A percentile compares a stretch with the other conserved stretches of the same genome.
These are phyloP conservation scores for Anoplophora glabripennis DNA, from an alignment of 1,140 invertebrate genomes.

Conservation along the genomic window DNA sequence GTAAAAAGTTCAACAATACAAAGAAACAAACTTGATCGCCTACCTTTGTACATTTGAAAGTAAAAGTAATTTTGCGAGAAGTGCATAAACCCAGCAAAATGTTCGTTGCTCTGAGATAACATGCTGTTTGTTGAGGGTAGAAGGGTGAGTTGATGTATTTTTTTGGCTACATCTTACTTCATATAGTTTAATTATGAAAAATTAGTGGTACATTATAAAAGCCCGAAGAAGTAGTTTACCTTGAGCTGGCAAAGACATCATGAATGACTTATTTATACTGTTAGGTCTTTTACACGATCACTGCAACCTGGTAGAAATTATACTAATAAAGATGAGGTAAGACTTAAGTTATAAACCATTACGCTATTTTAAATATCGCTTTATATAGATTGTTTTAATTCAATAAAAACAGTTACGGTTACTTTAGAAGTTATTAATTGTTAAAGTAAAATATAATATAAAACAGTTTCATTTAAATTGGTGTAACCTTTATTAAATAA, in stretches of 20 bases:
- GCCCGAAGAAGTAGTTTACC: slow-evolving; percentile 33
- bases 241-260: slow-evolving; percentile 36
- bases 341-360: slow-evolving; percentile 12
- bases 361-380: slow-evolving; percentile 13
- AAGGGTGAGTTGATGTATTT: slow-evolving; percentile 17
- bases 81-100: not conserved
- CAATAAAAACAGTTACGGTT: slow-evolving; percentile 12
- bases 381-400: slow-evolving; percentile 6
- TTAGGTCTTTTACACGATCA: slow-evolving; percentile 14
- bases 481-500: slow-evolving; percentile 16
- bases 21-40: slow-evolving; percentile 29
- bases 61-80: slow-evolving; percentile 27
- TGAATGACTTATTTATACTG: slow-evolving; percentile 22
- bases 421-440: not conserved
- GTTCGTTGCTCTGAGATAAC: too few species aligned
- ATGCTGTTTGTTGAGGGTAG: not conserved
- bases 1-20: slow-evolving; percentile 27
- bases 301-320: slow-evolving; percentile 17
- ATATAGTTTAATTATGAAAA: slow-evolving; percentile 14
- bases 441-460: slow-evolving; percentile 12
- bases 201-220: slow-evolving; percentile 9
- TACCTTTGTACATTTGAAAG: slow-evolving; percentile 30
- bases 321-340: slow-evolving; percentile 27
- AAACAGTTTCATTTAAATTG: slow-evolving; percentile 12
- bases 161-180: not conserved